phyloP scores from a whole-genome alignment of 2,113 vertebrate genomes.

The Spilogale gracilis region DNA sequence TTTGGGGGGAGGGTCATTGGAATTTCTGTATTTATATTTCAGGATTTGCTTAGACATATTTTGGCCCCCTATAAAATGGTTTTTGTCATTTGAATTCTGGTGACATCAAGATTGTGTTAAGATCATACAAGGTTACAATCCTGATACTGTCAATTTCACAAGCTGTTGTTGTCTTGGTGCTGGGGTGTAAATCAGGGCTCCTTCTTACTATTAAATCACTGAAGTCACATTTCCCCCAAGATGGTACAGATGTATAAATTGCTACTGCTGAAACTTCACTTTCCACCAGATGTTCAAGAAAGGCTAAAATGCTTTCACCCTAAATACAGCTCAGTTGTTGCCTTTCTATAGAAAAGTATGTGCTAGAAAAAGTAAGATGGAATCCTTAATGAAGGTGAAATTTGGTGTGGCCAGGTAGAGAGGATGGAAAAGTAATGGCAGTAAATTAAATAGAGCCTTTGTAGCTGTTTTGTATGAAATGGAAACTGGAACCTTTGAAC shows the following conservation, averaged over 20 bases:
- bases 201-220: slow-evolving; percentile 59
- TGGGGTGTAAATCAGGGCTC: neutral
- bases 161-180: neutral
- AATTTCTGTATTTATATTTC: neutral
- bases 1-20: neutral
- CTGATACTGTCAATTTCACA: slow-evolving; percentile 23
- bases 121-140: neutral
- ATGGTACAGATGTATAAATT: slow-evolving; percentile 66
- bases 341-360: slow-evolving; percentile 5
- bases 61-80: neutral
- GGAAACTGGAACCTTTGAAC: neutral
- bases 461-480: neutral
- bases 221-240: slow-evolving; percentile 50
- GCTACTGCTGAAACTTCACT: slow-evolving; percentile 61
- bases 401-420: neutral
- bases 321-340: slow-evolving; percentile 27
- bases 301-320: slow-evolving; percentile 40
- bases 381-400: neutral
- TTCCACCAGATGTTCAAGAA: slow-evolving; percentile 67
- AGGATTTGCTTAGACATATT: neutral
- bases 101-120: neutral
- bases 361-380: neutral
- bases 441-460: neutral
- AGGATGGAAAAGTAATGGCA: neutral
- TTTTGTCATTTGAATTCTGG: neutral